Percentiles rank a stretch among this genome's conserved stretches.
phyloP scores from a whole-genome alignment of 2,888 invertebrate genomes.

The Heliconius aoede region DNA sequence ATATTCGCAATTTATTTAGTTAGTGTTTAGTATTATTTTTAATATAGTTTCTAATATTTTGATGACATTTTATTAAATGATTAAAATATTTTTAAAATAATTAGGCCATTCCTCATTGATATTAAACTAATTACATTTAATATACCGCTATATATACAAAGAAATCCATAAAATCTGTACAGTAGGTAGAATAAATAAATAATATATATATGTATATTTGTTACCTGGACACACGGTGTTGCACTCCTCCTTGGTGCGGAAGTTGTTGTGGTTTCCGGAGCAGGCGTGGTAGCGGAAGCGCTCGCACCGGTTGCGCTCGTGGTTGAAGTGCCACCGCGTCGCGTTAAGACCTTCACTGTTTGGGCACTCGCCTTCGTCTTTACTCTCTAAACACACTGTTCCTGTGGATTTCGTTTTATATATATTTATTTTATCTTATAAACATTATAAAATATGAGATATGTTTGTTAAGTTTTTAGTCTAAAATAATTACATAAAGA shows the following conservation, averaged over 20 bases:
- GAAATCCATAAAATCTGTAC: not conserved
- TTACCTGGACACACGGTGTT: slow-evolving; percentile 90
- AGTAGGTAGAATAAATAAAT: too few relatives aligned
- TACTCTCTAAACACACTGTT: slow-evolving; percentile 91
- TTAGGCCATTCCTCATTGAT: not conserved
- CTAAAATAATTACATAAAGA: too few relatives aligned
- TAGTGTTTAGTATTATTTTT: too few relatives aligned
- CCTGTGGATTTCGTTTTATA: slow-evolving; percentile 68
- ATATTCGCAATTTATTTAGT: not conserved
- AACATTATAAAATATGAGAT: too few relatives aligned
- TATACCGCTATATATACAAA: too few relatives aligned
- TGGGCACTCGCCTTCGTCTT: slow-evolving; percentile 85
- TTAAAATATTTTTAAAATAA: too few relatives aligned
- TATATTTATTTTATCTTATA: too few relatives aligned
- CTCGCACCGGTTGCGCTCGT: slow-evolving; percentile 90
- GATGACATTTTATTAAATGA: too few relatives aligned
- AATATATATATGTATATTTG: too few relatives aligned
- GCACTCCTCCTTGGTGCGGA: slow-evolving; percentile 91
- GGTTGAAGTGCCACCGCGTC: slow-evolving; percentile 90
- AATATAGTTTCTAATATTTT: too few relatives aligned
- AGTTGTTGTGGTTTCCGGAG: slow-evolving; percentile 93
- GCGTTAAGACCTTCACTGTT: slow-evolving; percentile 66
- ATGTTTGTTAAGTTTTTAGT: too few relatives aligned
- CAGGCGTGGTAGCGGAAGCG: slow-evolving; percentile 88
- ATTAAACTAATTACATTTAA: not conserved